Evolutionary conservation across 64 coral and sea anemone species (phyloP).

Genomic region (Acropora tenuis): DNA sequence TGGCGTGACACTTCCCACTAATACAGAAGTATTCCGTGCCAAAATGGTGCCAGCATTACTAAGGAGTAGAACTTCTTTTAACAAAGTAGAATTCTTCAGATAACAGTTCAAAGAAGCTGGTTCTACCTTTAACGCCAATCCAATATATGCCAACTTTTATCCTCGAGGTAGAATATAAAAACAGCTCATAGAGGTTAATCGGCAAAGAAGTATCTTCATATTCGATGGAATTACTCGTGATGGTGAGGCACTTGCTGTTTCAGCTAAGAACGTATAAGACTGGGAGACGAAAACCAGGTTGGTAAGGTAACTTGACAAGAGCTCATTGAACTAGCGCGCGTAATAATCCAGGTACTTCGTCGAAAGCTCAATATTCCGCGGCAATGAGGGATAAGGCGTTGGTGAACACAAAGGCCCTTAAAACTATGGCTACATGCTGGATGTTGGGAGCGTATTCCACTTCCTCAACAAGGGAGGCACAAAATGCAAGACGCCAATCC

Average conservation of each 20-base stretch:
- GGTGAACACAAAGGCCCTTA: constrained; percentile 27
- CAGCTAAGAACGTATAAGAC: too few relatives aligned
- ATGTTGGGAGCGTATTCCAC: too few relatives aligned
- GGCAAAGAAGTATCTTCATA: neutral
- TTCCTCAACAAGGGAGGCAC: too few relatives aligned
- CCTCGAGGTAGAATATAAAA: neutral
- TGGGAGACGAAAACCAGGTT: neutral
- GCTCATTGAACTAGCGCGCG: neutral
- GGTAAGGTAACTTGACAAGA: neutral
- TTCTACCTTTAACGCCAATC: neutral
- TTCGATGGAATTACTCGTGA: neutral
- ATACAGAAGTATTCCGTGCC: neutral
- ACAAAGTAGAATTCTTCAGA: neutral
- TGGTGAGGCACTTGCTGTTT: neutral
- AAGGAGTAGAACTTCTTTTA: neutral
- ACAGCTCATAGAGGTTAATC: neutral
- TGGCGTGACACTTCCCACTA: neutral
- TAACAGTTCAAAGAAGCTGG: too few relatives aligned
- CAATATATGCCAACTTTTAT: neutral
- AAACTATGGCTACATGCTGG: neutral
- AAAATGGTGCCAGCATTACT: neutral
- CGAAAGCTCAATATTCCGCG: constrained; percentile 7
- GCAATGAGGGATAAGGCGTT: constrained; percentile 3
- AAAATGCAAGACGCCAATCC: too few relatives aligned
- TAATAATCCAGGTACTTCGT: neutral